Evolutionary conservation across 2,888 invertebrate species (phyloP).

Genomic region (Spilarctia lutea): DNA sequence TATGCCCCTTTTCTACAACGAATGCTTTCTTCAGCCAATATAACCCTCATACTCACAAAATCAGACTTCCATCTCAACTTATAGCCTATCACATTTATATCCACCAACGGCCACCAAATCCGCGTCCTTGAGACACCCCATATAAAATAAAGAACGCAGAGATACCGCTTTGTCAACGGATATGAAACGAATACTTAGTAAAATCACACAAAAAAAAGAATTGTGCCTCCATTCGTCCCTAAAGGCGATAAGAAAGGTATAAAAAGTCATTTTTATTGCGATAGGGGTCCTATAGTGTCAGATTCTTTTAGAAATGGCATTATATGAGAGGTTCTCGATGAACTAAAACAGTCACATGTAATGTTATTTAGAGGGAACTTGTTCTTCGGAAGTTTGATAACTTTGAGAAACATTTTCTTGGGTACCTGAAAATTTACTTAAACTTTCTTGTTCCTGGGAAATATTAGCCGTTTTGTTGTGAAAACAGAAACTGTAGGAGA

Average conservation of each 20-base stretch:
- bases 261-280: constrained; percentile 48
- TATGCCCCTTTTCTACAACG: neutral
- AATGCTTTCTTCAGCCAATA: neutral
- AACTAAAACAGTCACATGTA: neutral
- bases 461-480: too few relatives aligned
- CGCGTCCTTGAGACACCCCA: neutral
- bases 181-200: constrained; percentile 25
- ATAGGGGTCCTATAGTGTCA: constrained; percentile 34
- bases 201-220: constrained; percentile 18
- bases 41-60: constrained; percentile 4
- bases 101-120: constrained; percentile 1
- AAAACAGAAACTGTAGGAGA: too few relatives aligned
- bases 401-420: neutral
- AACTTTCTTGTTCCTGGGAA: too few relatives aligned
- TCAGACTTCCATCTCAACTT: constrained; percentile 5
- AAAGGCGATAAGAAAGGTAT: constrained; percentile 40
- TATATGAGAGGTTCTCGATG: constrained; percentile 7
- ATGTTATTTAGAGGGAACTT: neutral
- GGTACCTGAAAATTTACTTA: neutral
- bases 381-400: neutral
- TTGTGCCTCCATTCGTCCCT: constrained; percentile 15
- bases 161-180: constrained; percentile 13
- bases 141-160: constrained; percentile 9
- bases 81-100: constrained; percentile 9
- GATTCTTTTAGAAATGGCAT: constrained; percentile 27